Evolutionary conservation across 1,140 invertebrate genomes (phyloP), one percentile per base, ranked within the genome.

Genomic region (Oreohelix idahoensis): DNA sequence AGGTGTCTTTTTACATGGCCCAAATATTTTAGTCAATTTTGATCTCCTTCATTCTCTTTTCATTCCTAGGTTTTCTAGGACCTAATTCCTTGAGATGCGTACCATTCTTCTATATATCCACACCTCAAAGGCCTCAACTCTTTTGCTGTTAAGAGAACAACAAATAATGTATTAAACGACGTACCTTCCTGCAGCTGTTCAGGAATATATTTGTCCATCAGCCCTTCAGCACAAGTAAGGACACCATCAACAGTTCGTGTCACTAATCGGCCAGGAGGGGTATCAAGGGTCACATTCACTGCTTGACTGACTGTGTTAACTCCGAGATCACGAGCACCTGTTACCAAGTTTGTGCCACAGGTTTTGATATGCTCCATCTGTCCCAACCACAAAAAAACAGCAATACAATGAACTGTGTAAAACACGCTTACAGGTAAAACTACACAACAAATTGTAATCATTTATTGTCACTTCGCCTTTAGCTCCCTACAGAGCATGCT

Each of bases 121-220:
- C n/a, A n/a, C n/a, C n/a, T n/a, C n/a, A n/a, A n/a, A n/a, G n/a
- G 10, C 17, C 10, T 49, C 45, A 11, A 11, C 17, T 49, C 17
- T 49, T 49, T 49, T 49, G 45, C 17, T 49, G 8, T 17, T 49
- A 49, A 49, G 17, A 49, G 8, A 17, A 17, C 8, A 49, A 49
- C 45, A 49, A 49, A 49, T 49, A 20, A 58, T 8, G 42, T 8
- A 45, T 45, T 5, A 58, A 58, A 58, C 26, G 23, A n/a, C 45
- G 5, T 66, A 66, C 63, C 63, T 66, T 66, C 29, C 17, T 32
- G n/a, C 17, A 5, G 63, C n/a, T 51, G 32, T 38, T 82, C 80
- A 58, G 80, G 80, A 5, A 82, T 58, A 36, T 82, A 82, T 32
- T 63, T 75, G 45, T 82, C 80, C 26, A 82, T 35, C 35, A 82